Evolutionary conservation across 2,797 vertebrate species (phyloP).

Genomic region (Rhincodon typus): DNA sequence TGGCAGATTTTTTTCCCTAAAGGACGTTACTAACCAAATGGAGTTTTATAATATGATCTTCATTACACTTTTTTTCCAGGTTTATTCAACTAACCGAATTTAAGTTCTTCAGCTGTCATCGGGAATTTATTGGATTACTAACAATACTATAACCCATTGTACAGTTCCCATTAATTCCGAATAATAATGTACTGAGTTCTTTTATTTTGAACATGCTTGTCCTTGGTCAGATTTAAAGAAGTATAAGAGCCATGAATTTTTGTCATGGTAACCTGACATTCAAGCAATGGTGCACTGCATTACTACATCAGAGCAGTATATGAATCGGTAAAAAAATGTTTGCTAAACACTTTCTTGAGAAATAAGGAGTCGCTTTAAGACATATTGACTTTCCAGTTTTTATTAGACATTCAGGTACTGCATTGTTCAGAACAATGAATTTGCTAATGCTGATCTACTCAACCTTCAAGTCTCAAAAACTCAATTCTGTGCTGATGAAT

Average conservation of each 20-base stretch:
- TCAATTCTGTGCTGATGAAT: neutral
- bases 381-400: neutral
- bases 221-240: neutral
- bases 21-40: neutral
- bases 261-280: neutral
- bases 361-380: neutral
- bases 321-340: neutral
- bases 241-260: neutral
- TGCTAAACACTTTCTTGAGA: neutral
- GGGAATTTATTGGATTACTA: neutral
- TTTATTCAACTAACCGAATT: neutral
- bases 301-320: neutral
- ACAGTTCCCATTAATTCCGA: neutral
- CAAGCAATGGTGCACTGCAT: neutral
- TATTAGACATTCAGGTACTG: neutral
- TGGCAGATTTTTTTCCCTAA: neutral
- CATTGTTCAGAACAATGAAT: neutral
- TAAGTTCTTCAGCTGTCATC: too few species aligned
- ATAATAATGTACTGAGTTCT: neutral
- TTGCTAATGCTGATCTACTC: constrained; percentile 3
- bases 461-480: constrained; percentile 13
- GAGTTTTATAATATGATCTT: neutral
- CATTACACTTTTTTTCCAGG: neutral
- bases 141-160: neutral
- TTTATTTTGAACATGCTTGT: neutral